Percentiles rank a stretch among this genome's conserved stretches.
phyloP scores from a whole-genome alignment of 2,888 invertebrate species.

The Tromatobia lineatoria region DNA sequence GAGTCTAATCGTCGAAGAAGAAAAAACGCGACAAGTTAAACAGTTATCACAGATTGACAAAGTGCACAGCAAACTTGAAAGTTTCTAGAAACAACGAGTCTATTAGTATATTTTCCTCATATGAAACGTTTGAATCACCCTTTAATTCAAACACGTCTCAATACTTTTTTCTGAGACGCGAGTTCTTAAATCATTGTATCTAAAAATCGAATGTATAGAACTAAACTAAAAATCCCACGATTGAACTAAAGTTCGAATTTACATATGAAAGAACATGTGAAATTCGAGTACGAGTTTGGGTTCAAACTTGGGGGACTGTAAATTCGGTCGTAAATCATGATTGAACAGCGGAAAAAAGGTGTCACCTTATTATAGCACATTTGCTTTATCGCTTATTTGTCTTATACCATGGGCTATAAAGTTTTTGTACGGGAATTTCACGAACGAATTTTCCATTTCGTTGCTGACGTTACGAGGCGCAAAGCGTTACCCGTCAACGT shows the following conservation, averaged over 20 bases:
- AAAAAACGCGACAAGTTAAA: conserved; percentile 14
- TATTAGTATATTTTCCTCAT: not conserved
- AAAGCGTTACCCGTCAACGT: conserved; percentile 35
- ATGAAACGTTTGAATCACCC: too few species aligned
- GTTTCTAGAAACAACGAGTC: not conserved
- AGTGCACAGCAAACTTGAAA: conserved; percentile 14
- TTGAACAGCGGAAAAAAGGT: not conserved
- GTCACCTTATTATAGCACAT: not conserved
- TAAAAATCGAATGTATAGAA: not conserved
- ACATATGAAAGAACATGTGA: too few species aligned
- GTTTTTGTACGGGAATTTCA: conserved; percentile 13
- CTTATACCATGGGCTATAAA: not conserved
- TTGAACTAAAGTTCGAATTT: too few species aligned
- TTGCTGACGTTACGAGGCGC: conserved; percentile 4
- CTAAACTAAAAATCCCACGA: too few species aligned
- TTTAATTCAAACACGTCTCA: too few species aligned
- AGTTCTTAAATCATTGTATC: not conserved
- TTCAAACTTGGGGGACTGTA: too few species aligned
- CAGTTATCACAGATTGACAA: too few species aligned
- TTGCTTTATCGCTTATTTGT: conserved; percentile 2
- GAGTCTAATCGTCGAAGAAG: not conserved
- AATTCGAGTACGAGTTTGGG: too few species aligned
- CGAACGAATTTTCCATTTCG: conserved; percentile 23
- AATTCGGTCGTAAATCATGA: too few species aligned
- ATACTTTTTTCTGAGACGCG: not conserved